Evolutionary conservation across 2,797 vertebrate genomes (phyloP), one percentile per base, ranked within the genome.

Genomic region (Rhodeus uyekii): DNA sequence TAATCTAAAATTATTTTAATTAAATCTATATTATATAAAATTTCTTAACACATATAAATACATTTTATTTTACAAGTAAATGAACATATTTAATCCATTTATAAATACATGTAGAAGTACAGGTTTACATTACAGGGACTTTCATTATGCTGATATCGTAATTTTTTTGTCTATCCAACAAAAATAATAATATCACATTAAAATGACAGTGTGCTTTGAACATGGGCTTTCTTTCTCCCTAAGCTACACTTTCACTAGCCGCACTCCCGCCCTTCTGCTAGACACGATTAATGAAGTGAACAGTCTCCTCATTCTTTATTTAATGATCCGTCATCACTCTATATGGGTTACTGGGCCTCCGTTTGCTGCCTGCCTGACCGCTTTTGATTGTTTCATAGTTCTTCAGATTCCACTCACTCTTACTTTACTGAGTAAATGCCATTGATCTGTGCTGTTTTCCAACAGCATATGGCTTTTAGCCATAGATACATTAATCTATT

Each of bases 221-320:
- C 27, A 63, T 22, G 1, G 58, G 6, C 55, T 39, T 29, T 67
- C 32, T 29, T 67, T 39, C 64, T 29, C 63, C 39, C 27, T 16
- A 10, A 6, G 27, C 74, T 55, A 76, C 39, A 63, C 55, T 36
- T 65, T 19, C 8, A 36, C 76, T 46, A 67, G 44, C 44, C 60
- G 1, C n/a, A 71, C 42, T 32, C 67, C 53, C 67, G 8, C 39
- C 29, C 58, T 60, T n/a, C 10, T 75, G 0, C 58, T 60, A 60
- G 85, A 67, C 55, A 55, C 55, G 74, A 78, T 77, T 74, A 77
- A 19, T 46, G 55, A 77, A 63, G 61, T n/a, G 73, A 77, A 78
- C 58, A 24, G 44, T 38, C 18, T 50, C 46, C 74, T 84, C 82
- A 53, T 84, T 78, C 63, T 81, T 86, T 84, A 83, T 86, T 86